Evolutionary conservation across 2,113 vertebrate genomes (phyloP).

Genomic region (Macrotus californicus): DNA sequence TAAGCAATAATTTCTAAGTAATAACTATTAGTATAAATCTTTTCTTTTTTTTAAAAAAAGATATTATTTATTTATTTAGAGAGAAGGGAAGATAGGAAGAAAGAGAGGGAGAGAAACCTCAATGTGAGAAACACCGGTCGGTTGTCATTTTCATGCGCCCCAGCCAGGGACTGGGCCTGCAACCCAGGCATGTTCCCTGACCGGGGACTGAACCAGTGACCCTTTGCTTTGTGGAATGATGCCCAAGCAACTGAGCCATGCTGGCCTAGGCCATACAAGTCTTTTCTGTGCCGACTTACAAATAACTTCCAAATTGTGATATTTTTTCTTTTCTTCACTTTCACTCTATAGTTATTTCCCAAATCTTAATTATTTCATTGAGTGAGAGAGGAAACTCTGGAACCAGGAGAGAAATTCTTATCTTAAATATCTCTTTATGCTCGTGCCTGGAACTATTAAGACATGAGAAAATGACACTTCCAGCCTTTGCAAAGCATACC

Average conservation of each 20-base stretch:
- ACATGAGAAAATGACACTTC: not conserved
- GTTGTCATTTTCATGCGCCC: too few relatives aligned
- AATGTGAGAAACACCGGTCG: too few relatives aligned
- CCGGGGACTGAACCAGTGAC: too few relatives aligned
- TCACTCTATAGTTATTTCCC: not conserved
- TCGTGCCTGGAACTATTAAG: not conserved
- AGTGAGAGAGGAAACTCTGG: not conserved
- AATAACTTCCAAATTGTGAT: not conserved
- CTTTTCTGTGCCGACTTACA: not conserved
- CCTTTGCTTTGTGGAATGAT: too few relatives aligned
- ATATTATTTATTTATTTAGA: too few relatives aligned
- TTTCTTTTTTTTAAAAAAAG: not conserved
- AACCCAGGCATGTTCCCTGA: too few relatives aligned
- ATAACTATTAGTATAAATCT: not conserved
- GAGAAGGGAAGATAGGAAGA: too few relatives aligned
- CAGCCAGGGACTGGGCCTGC: too few relatives aligned
- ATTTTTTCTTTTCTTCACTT: not conserved
- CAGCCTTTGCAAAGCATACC: not conserved
- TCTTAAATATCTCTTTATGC: not conserved
- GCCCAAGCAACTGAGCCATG: too few relatives aligned
- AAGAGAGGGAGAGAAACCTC: too few relatives aligned
- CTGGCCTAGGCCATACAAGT: not conserved
- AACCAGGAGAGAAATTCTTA: not conserved
- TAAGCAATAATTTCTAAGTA: not conserved
- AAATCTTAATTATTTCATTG: constrained; percentile 15